Evolutionary conservation across 2,888 invertebrate genomes (phyloP).

Genomic region (Lampropteryx suffumata): DNA sequence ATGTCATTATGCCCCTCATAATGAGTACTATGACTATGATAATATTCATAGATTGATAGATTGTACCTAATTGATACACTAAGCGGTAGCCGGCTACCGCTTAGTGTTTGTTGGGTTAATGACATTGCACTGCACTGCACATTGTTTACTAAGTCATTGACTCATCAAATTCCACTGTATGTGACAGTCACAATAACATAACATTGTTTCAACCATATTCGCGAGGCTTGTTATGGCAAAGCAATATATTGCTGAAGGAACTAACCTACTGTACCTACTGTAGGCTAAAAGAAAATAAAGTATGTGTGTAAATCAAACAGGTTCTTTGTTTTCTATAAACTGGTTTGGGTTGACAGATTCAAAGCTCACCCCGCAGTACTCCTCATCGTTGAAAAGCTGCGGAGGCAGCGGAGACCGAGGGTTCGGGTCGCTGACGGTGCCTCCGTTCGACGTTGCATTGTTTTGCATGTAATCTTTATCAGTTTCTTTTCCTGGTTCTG

Average conservation of each 20-base stretch:
- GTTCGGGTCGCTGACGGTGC: slow-evolving; percentile 87
- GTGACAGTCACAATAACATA: slow-evolving; percentile 30
- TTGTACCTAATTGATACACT: too few relatives aligned
- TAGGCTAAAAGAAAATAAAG: too few relatives aligned
- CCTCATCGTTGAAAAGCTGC: slow-evolving; percentile 96
- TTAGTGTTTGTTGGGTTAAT: too few relatives aligned
- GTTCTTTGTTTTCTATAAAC: slow-evolving; percentile 6
- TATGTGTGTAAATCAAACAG: too few relatives aligned
- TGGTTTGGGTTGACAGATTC: background rate
- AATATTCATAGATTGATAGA: too few relatives aligned
- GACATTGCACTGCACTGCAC: slow-evolving; percentile 6
- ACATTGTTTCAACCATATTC: slow-evolving; percentile 8
- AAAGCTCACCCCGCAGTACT: slow-evolving; percentile 93
- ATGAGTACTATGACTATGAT: slow-evolving; percentile 11
- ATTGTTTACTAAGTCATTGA: slow-evolving; percentile 24
- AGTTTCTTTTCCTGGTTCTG: slow-evolving; percentile 94
- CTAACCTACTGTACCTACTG: too few relatives aligned
- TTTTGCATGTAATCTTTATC: slow-evolving; percentile 96
- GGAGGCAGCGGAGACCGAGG: slow-evolving; percentile 94
- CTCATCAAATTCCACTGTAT: slow-evolving; percentile 34
- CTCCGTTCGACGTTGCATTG: slow-evolving; percentile 89
- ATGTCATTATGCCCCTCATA: background rate
- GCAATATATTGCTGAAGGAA: too few relatives aligned
- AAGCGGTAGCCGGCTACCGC: too few relatives aligned
- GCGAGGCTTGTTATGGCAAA: too few relatives aligned